These are phyloP conservation scores for Blera fallax DNA, from an alignment of 2,888 invertebrate species.

Conservation along the genomic window DNA sequence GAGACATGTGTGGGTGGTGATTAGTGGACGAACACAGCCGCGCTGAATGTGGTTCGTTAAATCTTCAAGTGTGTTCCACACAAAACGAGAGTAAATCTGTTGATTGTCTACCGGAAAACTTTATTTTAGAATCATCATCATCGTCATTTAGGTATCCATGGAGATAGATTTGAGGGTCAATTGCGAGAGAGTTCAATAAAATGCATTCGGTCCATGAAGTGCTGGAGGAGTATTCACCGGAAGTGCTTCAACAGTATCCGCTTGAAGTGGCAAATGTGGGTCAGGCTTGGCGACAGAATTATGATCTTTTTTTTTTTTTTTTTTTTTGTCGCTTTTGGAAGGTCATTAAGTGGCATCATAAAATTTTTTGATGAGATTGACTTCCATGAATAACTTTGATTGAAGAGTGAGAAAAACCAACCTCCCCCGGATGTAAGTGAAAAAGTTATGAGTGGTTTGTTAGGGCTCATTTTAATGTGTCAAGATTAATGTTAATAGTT, in stretches of 20 bases:
- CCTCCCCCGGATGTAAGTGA: constrained; percentile 4
- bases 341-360: neutral
- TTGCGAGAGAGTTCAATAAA: constrained; percentile 44
- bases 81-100: neutral
- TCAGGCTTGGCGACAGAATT: neutral
- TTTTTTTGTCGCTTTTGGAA: too few species aligned
- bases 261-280: constrained; percentile 1
- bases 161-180: constrained; percentile 38
- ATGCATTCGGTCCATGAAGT: neutral
- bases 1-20: constrained; percentile 45
- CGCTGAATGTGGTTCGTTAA: constrained; percentile 43
- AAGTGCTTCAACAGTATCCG: constrained; percentile 4
- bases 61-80: constrained; percentile 18
- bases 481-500: neutral
- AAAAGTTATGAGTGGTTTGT: neutral
- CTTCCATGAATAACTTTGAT: neutral
- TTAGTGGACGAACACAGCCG: constrained; percentile 26
- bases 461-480: neutral
- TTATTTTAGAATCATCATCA: constrained; percentile 12
- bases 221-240: constrained; percentile 5
- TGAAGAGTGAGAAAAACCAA: neutral
- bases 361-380: neutral
- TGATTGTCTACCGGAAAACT: constrained; percentile 52
- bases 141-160: neutral
- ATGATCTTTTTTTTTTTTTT: neutral